Base-by-base conservation (phyloP, 2,113 vertebrate species). In the Theristicus caerulescens region DNA sequence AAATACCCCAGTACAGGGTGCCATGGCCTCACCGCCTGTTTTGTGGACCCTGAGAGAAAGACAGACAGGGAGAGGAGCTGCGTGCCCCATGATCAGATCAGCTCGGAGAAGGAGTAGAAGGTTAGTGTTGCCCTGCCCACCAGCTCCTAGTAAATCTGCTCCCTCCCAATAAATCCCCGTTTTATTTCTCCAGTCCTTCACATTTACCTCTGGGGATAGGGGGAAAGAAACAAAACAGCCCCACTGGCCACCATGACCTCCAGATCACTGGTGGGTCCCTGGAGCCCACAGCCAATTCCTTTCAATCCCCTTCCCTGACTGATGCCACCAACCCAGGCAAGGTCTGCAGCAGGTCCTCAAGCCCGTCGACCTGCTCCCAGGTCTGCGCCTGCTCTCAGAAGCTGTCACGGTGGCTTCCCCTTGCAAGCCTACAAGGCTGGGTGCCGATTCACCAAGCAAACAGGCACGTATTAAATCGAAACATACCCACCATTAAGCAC, bases 61-160 rank as follows among this genome's bases (percentile, higher is more conserved):
- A 73, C 21, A 74, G 81, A 29, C 81, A 71, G 59, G 36, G 38
- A 62, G 64, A 88, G 55, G 36, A 93, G 31, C 64, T 70, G 42
- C 5, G 20, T 0, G 0, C 59, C 47, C 64, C 5, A 1, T 2
- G 0, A 59, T 44, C 38, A 17, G 65, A 59, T 62, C 83, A 27
- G 47, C 72, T 90, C 3, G 0, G 24, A 86, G 42, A 52, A 83
- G 36, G 52, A 92, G 82, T 59, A 92, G 44, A 46, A 93, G 65
- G 72, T 64, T 92, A 96, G 77, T 49, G 57, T 16, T 84, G 44
- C 34, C 31, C 66, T 94, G 47, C 40, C 81, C 61, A 79, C 49
- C 5, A 31, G 24, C 55, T 94, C 72, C 67, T 51, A 84, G 83
- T 88, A 96, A 94, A 94, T 95, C 89, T 93, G 47, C 29, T 94